Conservation (phyloP, 2,113 vertebrate species). For the Elephantulus edwardii region DNA sequence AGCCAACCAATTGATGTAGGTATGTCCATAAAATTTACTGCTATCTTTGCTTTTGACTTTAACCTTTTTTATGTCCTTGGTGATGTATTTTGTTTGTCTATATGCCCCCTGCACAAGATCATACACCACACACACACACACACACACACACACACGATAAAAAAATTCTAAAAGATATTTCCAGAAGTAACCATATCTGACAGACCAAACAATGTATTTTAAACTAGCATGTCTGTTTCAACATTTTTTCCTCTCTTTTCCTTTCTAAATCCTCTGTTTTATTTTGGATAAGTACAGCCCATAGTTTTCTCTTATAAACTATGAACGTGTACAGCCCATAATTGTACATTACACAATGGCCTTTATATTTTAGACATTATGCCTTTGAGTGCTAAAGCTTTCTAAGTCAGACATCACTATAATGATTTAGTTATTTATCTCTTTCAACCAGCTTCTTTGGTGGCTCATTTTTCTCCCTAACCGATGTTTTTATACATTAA, state of each 20-base stretch:
- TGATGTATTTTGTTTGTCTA: neutral
- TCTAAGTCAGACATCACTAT: slow-evolving; percentile 72
- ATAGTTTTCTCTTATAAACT: neutral
- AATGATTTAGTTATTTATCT: slow-evolving; percentile 77
- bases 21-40: neutral
- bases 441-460: slow-evolving; percentile 66
- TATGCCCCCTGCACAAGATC: neutral
- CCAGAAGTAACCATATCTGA: neutral
- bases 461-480: slow-evolving; percentile 74
- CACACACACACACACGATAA: neutral
- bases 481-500: slow-evolving; percentile 73
- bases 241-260: neutral
- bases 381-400: slow-evolving; percentile 64
- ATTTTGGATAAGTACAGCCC: neutral
- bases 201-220: neutral
- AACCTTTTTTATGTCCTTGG: neutral
- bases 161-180: neutral
- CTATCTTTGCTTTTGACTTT: neutral
- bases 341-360: slow-evolving; percentile 29
- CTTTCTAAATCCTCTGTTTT: neutral
- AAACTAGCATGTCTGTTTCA: neutral
- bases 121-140: neutral
- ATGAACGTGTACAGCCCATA: neutral
- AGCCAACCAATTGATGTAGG: neutral
- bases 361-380: slow-evolving; percentile 51